phyloP scores from a whole-genome alignment of 2,797 vertebrate species.

The Syncerus caffer region DNA sequence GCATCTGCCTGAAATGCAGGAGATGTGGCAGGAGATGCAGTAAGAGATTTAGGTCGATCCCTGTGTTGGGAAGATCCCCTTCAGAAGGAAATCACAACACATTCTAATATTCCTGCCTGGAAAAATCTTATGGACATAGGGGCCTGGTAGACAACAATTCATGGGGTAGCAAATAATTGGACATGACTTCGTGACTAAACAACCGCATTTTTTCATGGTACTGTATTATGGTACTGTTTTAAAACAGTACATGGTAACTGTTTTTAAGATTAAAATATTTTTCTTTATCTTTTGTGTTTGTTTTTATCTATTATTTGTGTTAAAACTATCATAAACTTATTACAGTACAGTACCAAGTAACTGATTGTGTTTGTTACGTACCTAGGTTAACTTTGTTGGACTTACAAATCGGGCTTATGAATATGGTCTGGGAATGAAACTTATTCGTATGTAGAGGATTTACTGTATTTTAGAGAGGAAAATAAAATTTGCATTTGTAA shows the following conservation, averaged over 20 bases:
- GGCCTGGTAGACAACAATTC: background rate
- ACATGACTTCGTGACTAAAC: background rate
- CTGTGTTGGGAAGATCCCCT: background rate
- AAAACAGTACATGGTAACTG: too few relatives aligned
- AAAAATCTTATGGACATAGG: background rate
- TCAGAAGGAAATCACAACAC: background rate
- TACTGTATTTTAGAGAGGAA: background rate
- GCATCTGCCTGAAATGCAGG: background rate
- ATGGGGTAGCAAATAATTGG: background rate
- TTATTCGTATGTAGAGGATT: background rate
- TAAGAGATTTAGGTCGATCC: background rate
- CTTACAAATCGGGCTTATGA: background rate
- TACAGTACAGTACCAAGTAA: background rate
- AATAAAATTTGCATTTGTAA: background rate
- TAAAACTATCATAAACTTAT: background rate
- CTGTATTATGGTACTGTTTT: too few relatives aligned
- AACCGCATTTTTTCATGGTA: background rate
- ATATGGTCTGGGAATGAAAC: background rate
- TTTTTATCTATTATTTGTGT: background rate
- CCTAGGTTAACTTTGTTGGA: background rate
- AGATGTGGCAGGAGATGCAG: background rate
- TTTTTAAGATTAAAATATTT: background rate
- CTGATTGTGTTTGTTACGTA: background rate
- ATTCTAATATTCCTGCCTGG: background rate
- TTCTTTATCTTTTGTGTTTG: background rate